Evolutionary conservation across 2,888 invertebrate genomes (phyloP), one percentile per base, ranked within the genome.

Genomic region (Sphaerophoria rueppellii): DNA sequence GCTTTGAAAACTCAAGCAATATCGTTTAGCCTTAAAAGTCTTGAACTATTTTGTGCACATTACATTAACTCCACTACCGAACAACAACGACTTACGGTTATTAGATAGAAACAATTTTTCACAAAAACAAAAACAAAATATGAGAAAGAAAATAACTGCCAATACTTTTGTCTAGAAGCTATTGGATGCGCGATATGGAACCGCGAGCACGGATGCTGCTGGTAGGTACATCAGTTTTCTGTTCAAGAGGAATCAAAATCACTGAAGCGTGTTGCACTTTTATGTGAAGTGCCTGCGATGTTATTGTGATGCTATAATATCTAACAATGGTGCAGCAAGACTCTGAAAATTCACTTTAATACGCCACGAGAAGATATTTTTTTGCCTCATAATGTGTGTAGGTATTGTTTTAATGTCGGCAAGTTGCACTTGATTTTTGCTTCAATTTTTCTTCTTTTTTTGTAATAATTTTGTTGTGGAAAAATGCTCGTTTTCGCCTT

Each of bases 231-330:
- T 61, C 54, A 67, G 65, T 73, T 73, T 73, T 73, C 35, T 50
- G 65, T 73, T 16, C 16, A 34, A 61, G 43, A 61, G 58, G 65
- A 75, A 76, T 72, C 55, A 57, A 61, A 76, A 61, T 80, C 80
- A 75, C 67, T 81, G 76, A 76, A 85, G 85, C 85, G 81, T 85
- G 76, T 76, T 81, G 81, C 85, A 81, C 80, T 85, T 65, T 81
- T 81, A 85, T 81, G 73, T 85, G 80, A 76, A 73, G 70, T 85
- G 76, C 76, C 70, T 76, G 58, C 7, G 57, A 37, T 58, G 16
- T 24, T 24, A 24, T 24, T 24, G 24, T 24, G 24, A 24, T 24
- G 24, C 24, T 24, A 24, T 24, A 24, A 24, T 24, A 24, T 24
- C 81, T 71, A 85, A 81, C 81, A 85, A 85, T 79, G 76, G 75